Evolutionary conservation across 2,797 vertebrate species (phyloP), one percentile per base, ranked within the genome.

Genomic region (Paedocypris micromegethes): DNA sequence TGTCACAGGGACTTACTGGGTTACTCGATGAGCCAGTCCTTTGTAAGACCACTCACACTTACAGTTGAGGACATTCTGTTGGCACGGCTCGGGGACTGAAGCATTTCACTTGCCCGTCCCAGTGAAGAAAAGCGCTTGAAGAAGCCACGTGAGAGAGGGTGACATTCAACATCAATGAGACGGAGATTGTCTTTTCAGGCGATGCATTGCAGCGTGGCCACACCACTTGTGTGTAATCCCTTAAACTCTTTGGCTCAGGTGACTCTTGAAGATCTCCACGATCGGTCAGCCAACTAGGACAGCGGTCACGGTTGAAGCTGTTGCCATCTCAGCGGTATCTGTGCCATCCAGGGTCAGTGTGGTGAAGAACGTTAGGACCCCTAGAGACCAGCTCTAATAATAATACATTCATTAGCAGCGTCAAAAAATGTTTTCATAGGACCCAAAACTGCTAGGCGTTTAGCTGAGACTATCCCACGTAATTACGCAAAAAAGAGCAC

Each of bases 51-150:
- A 9, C 59, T 40, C 63, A 2, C 46, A 53, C 58, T 52, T 66
- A 73, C 62, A 44, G 67, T 77, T 69, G 57, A 65, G 58, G 49
- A 68, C 58, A 59, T 77, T 75, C 60, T 81, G 79, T 83, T 84
- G 84, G 82, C 83, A 77, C 75, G 84, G 82, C 4, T 82, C 82
- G 76, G 67, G 80, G 50, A 64, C 83, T 80, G 72, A 72, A 73
- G 76, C 79, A 84, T 85, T 86, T 85, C 85, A 83, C 82, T 75
- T 76, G 77, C 83, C 81, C 83, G 68, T 75, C 69, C 53, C 64
- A 43, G 69, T 60, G 52, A 56, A 49, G n/a, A 64, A 52, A 66
- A 51, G 65, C 56, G 76, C 55, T 66, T 61, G 0, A 52, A 54
- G 72, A 41, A 80, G 81, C 68, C 79, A 76, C 77, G 70, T 74